These are phyloP conservation scores for Ursus arctos DNA, from an alignment of 2,113 vertebrate species.

Conservation along the genomic window DNA sequence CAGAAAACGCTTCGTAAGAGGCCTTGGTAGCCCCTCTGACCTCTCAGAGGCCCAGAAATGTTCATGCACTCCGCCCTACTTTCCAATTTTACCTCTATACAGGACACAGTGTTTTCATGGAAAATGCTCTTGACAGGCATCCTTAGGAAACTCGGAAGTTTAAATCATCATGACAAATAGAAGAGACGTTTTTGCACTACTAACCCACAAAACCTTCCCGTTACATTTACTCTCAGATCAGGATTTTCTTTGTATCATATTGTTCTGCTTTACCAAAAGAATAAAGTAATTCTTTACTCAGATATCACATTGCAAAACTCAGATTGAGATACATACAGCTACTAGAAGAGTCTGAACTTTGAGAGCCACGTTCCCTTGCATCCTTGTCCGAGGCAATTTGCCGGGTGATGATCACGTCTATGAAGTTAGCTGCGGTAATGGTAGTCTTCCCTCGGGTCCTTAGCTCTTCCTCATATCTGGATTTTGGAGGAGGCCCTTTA, in stretches of 20 bases:
- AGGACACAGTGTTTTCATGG: neutral
- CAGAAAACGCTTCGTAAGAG: neutral
- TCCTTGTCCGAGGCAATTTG: slow-evolving; percentile 99
- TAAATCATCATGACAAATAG: slow-evolving; percentile 22
- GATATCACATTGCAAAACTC: slow-evolving; percentile 69
- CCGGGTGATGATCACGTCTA: slow-evolving; percentile 99
- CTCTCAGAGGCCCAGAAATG: neutral
- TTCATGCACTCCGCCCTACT: neutral
- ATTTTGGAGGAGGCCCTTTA: slow-evolving; percentile 95
- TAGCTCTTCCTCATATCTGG: slow-evolving; percentile 98
- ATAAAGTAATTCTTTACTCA: slow-evolving; percentile 68
- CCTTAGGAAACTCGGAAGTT: neutral
- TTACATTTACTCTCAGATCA: slow-evolving; percentile 47
- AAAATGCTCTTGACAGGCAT: neutral
- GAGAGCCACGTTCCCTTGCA: slow-evolving; percentile 95
- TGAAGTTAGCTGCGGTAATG: slow-evolving; percentile 99
- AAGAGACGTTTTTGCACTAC: slow-evolving; percentile 42
- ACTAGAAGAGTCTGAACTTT: slow-evolving; percentile 97
- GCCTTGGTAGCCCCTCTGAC: neutral
- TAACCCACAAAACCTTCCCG: slow-evolving; percentile 21
- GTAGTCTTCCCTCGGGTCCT: slow-evolving; percentile 98
- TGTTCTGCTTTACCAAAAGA: slow-evolving; percentile 41
- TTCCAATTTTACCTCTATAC: neutral
- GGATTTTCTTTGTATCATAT: neutral
- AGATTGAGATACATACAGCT: slow-evolving; percentile 92